These are phyloP conservation scores for Propithecus deckenii DNA, from an alignment of 2,797 vertebrate species.

Conservation along the genomic window DNA sequence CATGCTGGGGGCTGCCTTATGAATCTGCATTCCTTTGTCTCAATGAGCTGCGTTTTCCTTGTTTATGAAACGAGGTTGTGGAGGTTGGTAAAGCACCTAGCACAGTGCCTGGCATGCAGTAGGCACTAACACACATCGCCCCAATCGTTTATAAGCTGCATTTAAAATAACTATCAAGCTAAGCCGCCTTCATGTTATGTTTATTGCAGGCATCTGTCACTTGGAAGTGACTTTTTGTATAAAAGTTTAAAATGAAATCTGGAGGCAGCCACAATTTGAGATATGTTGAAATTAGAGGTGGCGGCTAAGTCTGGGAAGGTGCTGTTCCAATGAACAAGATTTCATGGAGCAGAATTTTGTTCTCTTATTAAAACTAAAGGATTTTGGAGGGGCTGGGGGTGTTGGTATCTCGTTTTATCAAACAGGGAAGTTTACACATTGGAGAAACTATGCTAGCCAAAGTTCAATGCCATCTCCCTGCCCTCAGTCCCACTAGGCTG, in stretches of 20 bases:
- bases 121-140: background rate
- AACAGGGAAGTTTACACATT: background rate
- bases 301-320: background rate
- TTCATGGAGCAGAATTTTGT: background rate
- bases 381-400: fast-evolving
- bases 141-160: background rate
- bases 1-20: background rate
- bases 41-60: background rate
- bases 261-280: background rate
- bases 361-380: background rate
- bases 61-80: background rate
- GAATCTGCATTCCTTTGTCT: background rate
- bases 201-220: background rate
- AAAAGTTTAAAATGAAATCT: slow-evolving; percentile 26
- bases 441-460: background rate
- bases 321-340: background rate
- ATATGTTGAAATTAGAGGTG: background rate
- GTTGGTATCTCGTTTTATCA: background rate
- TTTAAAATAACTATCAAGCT: background rate
- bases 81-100: background rate
- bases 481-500: background rate
- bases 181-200: background rate
- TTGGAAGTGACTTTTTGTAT: background rate
- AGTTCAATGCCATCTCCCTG: background rate
- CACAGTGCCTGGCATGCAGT: background rate